Evolutionary conservation across 2,888 invertebrate species (phyloP), one percentile per base, ranked within the genome.

Genomic region (Allygus modestus): DNA sequence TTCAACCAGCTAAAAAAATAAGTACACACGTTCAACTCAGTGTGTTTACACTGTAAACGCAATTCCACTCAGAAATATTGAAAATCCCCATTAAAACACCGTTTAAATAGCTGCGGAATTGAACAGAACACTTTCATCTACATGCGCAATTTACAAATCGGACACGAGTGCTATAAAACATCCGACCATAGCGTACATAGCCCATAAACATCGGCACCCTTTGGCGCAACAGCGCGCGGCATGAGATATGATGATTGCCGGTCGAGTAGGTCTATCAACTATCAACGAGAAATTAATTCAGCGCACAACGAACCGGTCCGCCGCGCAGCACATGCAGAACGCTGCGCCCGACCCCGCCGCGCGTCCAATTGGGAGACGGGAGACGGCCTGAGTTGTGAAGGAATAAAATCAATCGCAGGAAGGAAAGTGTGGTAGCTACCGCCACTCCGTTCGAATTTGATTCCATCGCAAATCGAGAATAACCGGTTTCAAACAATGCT

Each of bases 401-500:
- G 7, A 33, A n/a, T 31, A 33, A 28, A 69, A 69, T 69, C 69
- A 69, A 69, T 69, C n/a, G 17, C 46, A 12, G 7, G 61, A 28
- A 7, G 61, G 28, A 12, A 28, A 12, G 31, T n/a, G 33, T 0
- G n/a, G 69, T 17, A 31, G 33, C 69, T 31, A n/a, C 41, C 15
- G 7, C 31, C 31, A 7, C n/a, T 33, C 31, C 33, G 71, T 26
- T 41, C 37, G 23, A 41, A 71, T 71, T 71, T 37, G 71, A 71
- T 71, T 71, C 71, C 71, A 20, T 71, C 71, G 65, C 65, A 71
- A 71, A 71, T 71, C 71, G 71, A 71, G 41, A 69, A 69, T n/a
- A 71, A 71, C 71, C 71, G 71, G 71, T 71, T 71, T 41, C 41
- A 71, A 71, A 71, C 71, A 71, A 71, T 71, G 69, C 31, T 5